Evolutionary conservation across 2,888 invertebrate species (phyloP), one percentile per base, ranked within the genome.

Genomic region (Sthenelais limicola): DNA sequence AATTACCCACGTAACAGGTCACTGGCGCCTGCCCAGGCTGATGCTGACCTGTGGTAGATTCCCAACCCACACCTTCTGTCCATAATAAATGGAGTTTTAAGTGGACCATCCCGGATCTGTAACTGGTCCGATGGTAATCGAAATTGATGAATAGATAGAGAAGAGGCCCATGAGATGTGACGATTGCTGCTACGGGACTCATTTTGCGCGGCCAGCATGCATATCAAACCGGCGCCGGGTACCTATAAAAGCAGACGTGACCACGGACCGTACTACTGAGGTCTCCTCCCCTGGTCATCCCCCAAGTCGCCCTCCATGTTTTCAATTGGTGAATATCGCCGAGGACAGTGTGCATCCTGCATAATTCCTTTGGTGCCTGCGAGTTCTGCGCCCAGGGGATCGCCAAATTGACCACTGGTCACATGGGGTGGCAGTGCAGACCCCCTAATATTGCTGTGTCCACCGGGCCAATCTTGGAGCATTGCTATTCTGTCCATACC

Each of bases 41-140:
- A 62, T 62, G 62, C 35, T 35, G 38, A 24, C 38, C 38, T 43
- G 35, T 43, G 26, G 38, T n/a, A 62, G 62, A 33, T 62, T 62
- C 12, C 62, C 62, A 3, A 15, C 54, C 24, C 62, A 21, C 62
- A 43, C 62, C 62, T 43, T 62, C 62, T 62, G 62, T 62, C 62
- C 62, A 62, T 62, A 62, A n/a, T 62, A 62, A 62, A 62, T 62
- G 62, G 62, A 62, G 62, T 62, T 62, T 62, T 62, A 62, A 62
- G 62, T 62, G 62, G 38, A 24, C 38, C 62, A 24, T 43, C 62
- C 7, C 35, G 38, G 35, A 62, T 62, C 62, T 21, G 62, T 62
- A 62, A 62, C 62, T 62, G 62, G 24, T 62, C 62, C 62, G 62
- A 62, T 62, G 62, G 62, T 62, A 62, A 62, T 62, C 62, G 62